Evolutionary conservation across 2,797 vertebrate species (phyloP), one percentile per base, ranked within the genome.

Genomic region (Strix occidentalis): DNA sequence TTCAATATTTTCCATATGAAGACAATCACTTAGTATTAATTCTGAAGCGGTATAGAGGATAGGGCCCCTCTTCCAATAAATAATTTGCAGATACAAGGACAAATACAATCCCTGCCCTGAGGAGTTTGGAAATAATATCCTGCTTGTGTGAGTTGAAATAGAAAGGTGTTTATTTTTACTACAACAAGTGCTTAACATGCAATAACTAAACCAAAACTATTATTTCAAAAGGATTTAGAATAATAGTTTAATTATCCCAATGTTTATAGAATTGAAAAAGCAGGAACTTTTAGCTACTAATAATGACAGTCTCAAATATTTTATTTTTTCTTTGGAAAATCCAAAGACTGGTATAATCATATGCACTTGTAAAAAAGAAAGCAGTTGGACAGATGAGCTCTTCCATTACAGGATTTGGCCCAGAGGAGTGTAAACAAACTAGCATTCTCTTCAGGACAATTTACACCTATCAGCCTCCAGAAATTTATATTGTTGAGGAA

Each of bases 161-260:
- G 56, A 90, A 96, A 95, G 86, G 85, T 82, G 80, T 95, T 97
- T 94, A 96, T 95, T 95, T 95, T 94, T 90, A 90, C 87, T 94
- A 63, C 45, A 91, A 2, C 60, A 90, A 96, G 85, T 89, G 51
- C 85, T 94, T 93, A 96, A 90, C 48, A 77, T 66, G 71, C 77
- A 96, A 64, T 95, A 89, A 79, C 80, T 84, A 88, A 93, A 91
- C 14, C 58, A 84, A 95, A 96, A 90, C 48, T 84, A 95, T 91
- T 96, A 79, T 95, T 96, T 95, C 80, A 87, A 84, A 94, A 74
- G 70, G 66, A 93, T 94, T 95, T 95, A 63, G 45, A 89, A 82
- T 89, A 94, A 82, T 79, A 92, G 84, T 93, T 91, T 93, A 95
- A 90, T 89, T 90, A 91, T 90, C 31, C 17, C 56, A 76, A 33